Base-by-base conservation (phyloP, 2,888 invertebrate species). In the Philaethria dido region DNA sequence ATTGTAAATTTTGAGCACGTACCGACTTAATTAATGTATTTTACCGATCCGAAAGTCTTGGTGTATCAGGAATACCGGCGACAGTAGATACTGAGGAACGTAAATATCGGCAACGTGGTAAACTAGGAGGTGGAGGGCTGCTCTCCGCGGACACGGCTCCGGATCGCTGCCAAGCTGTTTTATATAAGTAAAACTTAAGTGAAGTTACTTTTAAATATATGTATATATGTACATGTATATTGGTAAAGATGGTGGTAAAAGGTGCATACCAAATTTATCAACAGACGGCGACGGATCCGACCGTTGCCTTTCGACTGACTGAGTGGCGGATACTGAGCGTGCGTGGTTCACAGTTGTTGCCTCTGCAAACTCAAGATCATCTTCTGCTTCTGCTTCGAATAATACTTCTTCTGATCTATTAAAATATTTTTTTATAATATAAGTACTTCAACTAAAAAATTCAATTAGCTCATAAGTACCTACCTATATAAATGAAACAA, bases 1-100 rank as follows among this genome's bases (percentile, higher is more conserved):
- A 47, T 9, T 18, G 2, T 3, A 14, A 77, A 71, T 47, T 13
- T n/a, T 13, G n/a, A 16, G 8, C 11, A 29, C 16, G 11, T 1
- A 9, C 6, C 16, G 13, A 13, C n/a, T 39, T 96, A 82, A 95
- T 94, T 85, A 96, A 96, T 74, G 96, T 95, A 79, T 95, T 95
- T 83, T 96, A 96, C 2, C 96, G 95, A 0, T 95, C 95, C 81
- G 96, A 95, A 55, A 95, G 90, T 77, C 96, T 96, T 75, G 93
- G 93, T 74, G 93, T 93, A 61, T 77, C 83, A 74, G 71, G 66
- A 52, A 72, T 60, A 45, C 70, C 73, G 18, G 72, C 65, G 36
- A 72, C 72, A 47, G 73, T 71, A 5, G 73, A 68, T 0, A 72
- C 69, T 20, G 75, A 66, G 2, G 73, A 64, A 42, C 76, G 75